Evolutionary conservation across 2,113 vertebrate genomes (phyloP).

Genomic region (Oophaga pumilio): DNA sequence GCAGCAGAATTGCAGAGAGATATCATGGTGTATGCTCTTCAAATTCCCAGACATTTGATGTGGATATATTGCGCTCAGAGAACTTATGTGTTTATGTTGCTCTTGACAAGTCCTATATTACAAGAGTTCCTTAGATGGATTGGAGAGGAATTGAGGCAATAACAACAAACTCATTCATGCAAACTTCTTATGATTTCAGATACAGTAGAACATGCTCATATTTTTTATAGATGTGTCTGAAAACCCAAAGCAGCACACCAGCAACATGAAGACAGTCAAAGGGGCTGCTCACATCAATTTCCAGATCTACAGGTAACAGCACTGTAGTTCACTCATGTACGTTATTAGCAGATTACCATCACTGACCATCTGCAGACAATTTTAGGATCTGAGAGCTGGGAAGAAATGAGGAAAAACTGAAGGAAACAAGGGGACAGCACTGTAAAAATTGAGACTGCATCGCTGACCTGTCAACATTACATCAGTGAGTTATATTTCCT

Average conservation of each 20-base stretch:
- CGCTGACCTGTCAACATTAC: no score
- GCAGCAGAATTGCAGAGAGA: slow-evolving; percentile 21
- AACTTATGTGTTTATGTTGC: slow-evolving; percentile 45
- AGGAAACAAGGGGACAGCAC: no score
- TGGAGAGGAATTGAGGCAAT: slow-evolving; percentile 11
- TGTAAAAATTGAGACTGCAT: no score
- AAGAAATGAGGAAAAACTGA: no score
- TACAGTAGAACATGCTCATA: not conserved
- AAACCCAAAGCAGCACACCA: not conserved
- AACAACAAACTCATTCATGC: slow-evolving; percentile 13
- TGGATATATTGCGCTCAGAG: slow-evolving; percentile 24
- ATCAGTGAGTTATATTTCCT: no score
- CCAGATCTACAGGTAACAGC: no score
- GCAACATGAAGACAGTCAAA: not conserved
- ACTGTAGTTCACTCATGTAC: no score
- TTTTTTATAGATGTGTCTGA: slow-evolving; percentile 8
- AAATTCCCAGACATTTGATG: slow-evolving; percentile 43
- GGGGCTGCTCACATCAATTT: no score
- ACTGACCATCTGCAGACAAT: no score
- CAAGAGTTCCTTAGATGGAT: slow-evolving; percentile 25
- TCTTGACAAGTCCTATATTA: slow-evolving; percentile 49
- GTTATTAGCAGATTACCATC: no score
- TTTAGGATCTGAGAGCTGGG: no score
- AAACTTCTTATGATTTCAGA: slow-evolving; percentile 4
- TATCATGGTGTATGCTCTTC: slow-evolving; percentile 48